Base-by-base conservation (phyloP, 2,113 vertebrate genomes). In the Jacana jacana region DNA sequence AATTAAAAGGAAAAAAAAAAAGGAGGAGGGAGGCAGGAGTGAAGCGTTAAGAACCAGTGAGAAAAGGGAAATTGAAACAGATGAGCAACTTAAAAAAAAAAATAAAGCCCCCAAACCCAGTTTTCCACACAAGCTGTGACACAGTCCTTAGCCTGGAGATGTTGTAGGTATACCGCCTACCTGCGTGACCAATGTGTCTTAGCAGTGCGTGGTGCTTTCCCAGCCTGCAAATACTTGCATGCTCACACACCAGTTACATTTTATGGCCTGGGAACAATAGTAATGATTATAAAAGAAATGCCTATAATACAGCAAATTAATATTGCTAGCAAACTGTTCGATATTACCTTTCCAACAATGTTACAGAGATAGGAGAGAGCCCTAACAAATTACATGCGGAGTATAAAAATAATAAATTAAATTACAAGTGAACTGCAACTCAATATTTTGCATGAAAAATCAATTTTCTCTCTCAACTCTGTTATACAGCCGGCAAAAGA, bases 371-470 rank as follows among this genome's bases (percentile, higher is more conserved):
- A 75, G 49, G 54, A 81, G 73, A 66, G 40, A 51, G 57, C 54
- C n/a, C 81, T 94, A 80, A 92, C 58, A 93, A 92, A 93, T 81
- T 85, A 85, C 10, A n/a, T 64, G 68, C 46, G 7, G n/a, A 80
- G 44, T 80, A 85, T 72, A 92, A 94, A 94, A 94, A 87, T 65
- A 90, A 93, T 94, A 91, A 93, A 94, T 92, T 91, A 93, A 96
- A 97, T 95, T 96, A 93, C 63, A 89, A 91, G 40, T 60, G 70
- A 94, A 90, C 73, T 89, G 81, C 73, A 88, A 54, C 86, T 93
- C 92, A 89, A 91, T 95, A 91, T 76, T 97, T 94, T 90, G 81
- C 91, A 96, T 93, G 93, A 82, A 91, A 97, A 96, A 96, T 93
- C 87, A 80, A 91, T 92, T 91, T 93, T 91, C 65, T 83, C 79